Evolutionary conservation across 2,888 invertebrate genomes (phyloP), one percentile per base, ranked within the genome.

Genomic region (Theretra japonica): DNA sequence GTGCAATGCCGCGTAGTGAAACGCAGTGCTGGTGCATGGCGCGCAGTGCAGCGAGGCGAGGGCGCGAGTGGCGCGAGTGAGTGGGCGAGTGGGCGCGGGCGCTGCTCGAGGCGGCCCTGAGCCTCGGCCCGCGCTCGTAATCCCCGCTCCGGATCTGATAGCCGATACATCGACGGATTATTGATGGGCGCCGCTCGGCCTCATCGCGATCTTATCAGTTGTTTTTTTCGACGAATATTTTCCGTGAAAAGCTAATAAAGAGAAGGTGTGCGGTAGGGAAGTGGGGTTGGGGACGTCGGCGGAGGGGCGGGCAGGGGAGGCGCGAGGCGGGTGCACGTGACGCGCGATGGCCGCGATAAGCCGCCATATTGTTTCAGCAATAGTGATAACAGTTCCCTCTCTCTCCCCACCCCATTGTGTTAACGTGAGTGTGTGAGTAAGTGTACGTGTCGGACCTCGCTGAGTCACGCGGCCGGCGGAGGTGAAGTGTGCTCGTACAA

Each of bases 121-220:
- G 58, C 65, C 72, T 69, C 71, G 69, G 75, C 70, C 48, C 48
- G 65, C 65, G 48, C 23, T 48, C 41, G 41, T 65, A 48, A 65
- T 65, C 65, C 65, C 23, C 53, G 80, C 77, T 72, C 76, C 78
- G 80, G 80, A 83, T 83, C 85, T 81, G 83, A 85, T 84, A 84
- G 77, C 74, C 76, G 82, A 82, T 75, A 82, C 77, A 85, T 88
- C 88, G 87, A 79, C 84, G 88, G 89, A 89, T 90, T 90, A 92
- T 91, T 87, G 92, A 90, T 87, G 90, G 88, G 86, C 88, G 90
- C 88, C 89, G 90, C 87, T 87, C 91, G 89, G 82, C 89, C 88
- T 91, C 90, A 86, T 85, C 88, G 86, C 80, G 90, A 90, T 90
- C 88, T 93, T 93, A 94, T 93, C 93, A 86, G 85, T 89, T 91